These are phyloP conservation scores for Chromis chromis DNA, from an alignment of 2,797 vertebrate species.

Conservation along the genomic window DNA sequence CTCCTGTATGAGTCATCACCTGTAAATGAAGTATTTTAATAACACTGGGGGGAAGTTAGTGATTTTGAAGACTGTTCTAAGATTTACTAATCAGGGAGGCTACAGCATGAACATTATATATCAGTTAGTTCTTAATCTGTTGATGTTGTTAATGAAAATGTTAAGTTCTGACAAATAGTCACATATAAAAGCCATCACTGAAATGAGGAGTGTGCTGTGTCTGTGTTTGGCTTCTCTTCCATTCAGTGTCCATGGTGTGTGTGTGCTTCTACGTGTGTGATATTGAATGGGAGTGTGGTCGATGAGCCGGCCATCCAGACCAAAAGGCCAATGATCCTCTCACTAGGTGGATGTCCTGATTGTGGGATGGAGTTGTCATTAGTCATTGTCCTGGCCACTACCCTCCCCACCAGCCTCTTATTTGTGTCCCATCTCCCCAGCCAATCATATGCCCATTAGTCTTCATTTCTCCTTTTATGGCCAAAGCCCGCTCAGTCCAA, in stretches of 20 bases:
- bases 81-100: too few relatives aligned
- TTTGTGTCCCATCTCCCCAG: slow-evolving; percentile 74
- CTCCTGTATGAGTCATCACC: too few relatives aligned
- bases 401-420: slow-evolving; percentile 49
- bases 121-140: background rate
- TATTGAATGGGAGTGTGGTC: slow-evolving; percentile 26
- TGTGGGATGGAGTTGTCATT: slow-evolving; percentile 61
- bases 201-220: background rate
- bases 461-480: slow-evolving; percentile 79
- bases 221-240: slow-evolving; percentile 13
- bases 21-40: too few relatives aligned
- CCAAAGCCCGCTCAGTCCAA: slow-evolving; percentile 54
- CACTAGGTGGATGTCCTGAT: slow-evolving; percentile 56
- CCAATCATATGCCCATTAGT: slow-evolving; percentile 80
- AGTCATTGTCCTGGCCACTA: slow-evolving; percentile 52
- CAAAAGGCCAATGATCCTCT: slow-evolving; percentile 66
- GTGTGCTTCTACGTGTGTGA: background rate
- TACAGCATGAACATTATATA: too few relatives aligned
- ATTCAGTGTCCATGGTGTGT: background rate
- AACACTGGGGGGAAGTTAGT: too few relatives aligned
- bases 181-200: slow-evolving; percentile 27
- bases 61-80: too few relatives aligned
- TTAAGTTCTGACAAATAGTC: slow-evolving; percentile 25
- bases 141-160: slow-evolving; percentile 15
- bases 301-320: slow-evolving; percentile 48